phyloP scores from a whole-genome alignment of 2,797 vertebrate species.

The Eulemur rubriventer region DNA sequence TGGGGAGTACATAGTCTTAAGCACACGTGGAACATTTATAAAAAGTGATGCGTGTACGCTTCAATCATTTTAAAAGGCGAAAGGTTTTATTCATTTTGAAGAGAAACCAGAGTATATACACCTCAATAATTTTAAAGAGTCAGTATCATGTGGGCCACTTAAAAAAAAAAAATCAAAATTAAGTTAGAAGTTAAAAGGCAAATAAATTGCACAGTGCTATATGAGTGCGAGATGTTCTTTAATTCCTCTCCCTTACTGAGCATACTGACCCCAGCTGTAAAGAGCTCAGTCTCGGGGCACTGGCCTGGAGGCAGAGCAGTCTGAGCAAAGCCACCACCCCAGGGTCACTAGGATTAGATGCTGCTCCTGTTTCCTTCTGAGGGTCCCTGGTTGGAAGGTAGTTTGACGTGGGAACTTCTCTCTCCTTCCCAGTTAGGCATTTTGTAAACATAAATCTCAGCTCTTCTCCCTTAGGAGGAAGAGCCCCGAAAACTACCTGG shows the following conservation, averaged over 20 bases:
- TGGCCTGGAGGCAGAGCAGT: neutral
- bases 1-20: neutral
- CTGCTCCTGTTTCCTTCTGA: neutral
- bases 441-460: neutral
- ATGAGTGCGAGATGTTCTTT: neutral
- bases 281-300: neutral
- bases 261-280: neutral
- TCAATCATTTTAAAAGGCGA: neutral
- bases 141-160: neutral
- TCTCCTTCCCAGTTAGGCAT: neutral
- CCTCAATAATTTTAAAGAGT: neutral
- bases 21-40: neutral
- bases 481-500: neutral
- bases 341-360: neutral
- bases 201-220: neutral
- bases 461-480: neutral
- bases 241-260: neutral
- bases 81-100: too few relatives aligned
- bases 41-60: neutral
- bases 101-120: neutral
- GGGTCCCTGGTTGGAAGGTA: rapidly evolving
- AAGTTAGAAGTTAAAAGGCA: neutral
- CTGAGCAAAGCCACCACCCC: neutral
- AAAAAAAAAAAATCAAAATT: neutral
- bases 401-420: neutral